Base-by-base conservation (phyloP, 2,888 invertebrate species). In the Epinotia nisella region DNA sequence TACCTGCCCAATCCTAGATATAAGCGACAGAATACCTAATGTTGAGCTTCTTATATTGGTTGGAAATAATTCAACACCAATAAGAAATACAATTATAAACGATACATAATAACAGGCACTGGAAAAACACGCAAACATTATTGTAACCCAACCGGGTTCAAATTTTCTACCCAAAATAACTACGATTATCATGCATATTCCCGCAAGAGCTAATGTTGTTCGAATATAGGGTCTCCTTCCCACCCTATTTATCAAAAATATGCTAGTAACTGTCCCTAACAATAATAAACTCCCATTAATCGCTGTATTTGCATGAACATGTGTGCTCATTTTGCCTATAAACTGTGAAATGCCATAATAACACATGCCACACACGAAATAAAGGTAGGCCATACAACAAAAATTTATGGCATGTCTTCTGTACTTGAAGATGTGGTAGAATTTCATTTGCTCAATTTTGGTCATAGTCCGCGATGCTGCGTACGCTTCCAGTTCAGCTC, bases 331-430 rank as follows among this genome's bases (percentile, higher is more conserved):
- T 82, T 96, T 95, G 0, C 96, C 96, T 64, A 97, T 95, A 82
- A 96, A 97, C 82, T 97, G 96, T 0, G 96, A 96, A 35, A 97
- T 95, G 0, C 97, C 98, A 80, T 97, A 98, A 84, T 97, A 97
- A 35, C 97, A 96, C 92, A 98, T 94, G 7, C 97, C 97, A 64
- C 97, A 96, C 0, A 96, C 95, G 15, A 96, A 93, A 96, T 97
- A 97, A 79, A 96, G 95, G 78, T 95, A 94, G 65, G 95, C 94
- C 87, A 97, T 95, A 74, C 95, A 95, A 0, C 95, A 76, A 0
- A 96, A 95, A 80, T 96, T 96, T 17, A 94, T 78, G 17, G 95
- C 87, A 83, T 96, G 91, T 79, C 94, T 94, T 71, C 77, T 88
- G 74, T 91, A 84, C 13, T 75, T 82, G 75, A 92, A 92, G 53